Conservation (phyloP, 2,113 vertebrate species). For the Coptodon bakossiorum region DNA sequence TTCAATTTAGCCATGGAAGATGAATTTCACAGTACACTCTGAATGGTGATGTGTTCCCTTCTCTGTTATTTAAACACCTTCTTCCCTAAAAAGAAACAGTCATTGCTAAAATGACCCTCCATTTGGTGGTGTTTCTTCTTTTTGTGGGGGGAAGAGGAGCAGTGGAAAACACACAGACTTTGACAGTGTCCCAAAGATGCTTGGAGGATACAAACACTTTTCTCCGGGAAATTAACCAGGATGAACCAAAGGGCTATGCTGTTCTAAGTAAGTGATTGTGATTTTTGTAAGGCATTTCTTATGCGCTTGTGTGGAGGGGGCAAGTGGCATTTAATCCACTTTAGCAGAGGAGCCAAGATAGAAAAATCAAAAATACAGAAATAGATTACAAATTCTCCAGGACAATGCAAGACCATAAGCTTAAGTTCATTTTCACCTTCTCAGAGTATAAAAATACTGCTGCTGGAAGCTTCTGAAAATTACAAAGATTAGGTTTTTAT, state of each 20-base stretch:
- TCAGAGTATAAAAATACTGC: not conserved
- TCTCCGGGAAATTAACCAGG: constrained; percentile 73
- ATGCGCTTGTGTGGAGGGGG: not conserved
- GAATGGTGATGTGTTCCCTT: not conserved
- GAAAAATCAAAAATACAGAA: not conserved
- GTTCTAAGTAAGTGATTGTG: constrained; percentile 75
- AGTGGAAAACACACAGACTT: not conserved
- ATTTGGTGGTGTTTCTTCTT: constrained; percentile 11
- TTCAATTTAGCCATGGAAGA: not conserved
- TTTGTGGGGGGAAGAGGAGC: not conserved
- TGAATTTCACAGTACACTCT: constrained; percentile 28
- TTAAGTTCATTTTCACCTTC: not conserved
- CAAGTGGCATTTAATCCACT: not conserved
- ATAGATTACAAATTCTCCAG: not conserved
- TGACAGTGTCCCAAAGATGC: constrained; percentile 68
- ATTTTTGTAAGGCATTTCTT: not conserved
- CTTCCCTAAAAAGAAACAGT: not conserved
- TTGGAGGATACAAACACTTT: constrained; percentile 68
- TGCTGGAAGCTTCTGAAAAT: not conserved
- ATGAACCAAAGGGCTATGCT: constrained; percentile 73
- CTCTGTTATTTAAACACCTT: constrained; percentile 58
- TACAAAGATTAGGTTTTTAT: not conserved
- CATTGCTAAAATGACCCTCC: constrained; percentile 44
- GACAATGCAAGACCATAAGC: not conserved
- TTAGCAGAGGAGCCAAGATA: not conserved